These are phyloP conservation scores for Dendrocincla tyrannina DNA, from an alignment of 2,797 vertebrate genomes.

Conservation along the genomic window DNA sequence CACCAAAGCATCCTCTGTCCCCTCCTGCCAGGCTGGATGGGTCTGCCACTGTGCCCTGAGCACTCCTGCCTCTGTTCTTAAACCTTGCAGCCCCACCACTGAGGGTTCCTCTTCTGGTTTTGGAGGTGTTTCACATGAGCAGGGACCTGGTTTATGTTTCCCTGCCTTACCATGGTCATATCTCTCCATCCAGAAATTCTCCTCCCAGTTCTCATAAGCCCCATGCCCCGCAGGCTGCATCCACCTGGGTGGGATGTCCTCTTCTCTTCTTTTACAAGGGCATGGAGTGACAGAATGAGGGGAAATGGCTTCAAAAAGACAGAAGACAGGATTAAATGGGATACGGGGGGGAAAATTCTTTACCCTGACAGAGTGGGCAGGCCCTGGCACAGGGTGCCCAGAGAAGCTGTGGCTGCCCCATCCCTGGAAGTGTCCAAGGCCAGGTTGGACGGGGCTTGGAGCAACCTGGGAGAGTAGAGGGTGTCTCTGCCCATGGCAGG, in stretches of 20 bases:
- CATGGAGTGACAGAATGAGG: background rate
- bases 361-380: accelerated
- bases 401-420: background rate
- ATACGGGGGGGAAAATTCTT: background rate
- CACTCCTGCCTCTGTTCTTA: background rate
- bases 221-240: background rate
- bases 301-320: background rate
- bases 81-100: background rate
- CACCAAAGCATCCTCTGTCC: background rate
- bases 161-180: background rate
- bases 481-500: background rate
- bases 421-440: background rate
- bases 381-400: background rate
- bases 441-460: accelerated
- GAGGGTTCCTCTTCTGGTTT: background rate
- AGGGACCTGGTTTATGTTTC: background rate
- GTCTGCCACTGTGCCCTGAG: background rate
- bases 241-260: background rate
- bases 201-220: background rate
- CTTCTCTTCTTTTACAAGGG: background rate
- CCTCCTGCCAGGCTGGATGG: background rate
- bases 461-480: accelerated
- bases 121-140: background rate
- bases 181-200: background rate
- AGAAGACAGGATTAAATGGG: background rate